Percentiles rank a stretch among this genome's conserved stretches.
Conservation (phyloP, 1,140 invertebrate species). For the Bombus terrestris region DNA sequence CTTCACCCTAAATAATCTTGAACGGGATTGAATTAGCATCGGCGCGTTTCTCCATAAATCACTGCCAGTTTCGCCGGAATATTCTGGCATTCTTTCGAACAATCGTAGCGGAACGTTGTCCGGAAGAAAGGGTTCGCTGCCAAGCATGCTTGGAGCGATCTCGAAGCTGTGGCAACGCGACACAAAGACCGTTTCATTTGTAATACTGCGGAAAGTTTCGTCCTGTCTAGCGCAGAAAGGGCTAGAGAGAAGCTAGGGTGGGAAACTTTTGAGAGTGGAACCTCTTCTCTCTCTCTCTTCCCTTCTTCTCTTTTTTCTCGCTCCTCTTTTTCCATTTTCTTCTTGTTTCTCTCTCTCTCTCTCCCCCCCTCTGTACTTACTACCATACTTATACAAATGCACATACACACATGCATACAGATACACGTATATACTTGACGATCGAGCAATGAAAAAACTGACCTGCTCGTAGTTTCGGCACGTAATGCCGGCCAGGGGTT, state of each 20-base stretch:
- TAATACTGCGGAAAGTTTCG: conserved; percentile 49
- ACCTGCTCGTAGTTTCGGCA: conserved; percentile 55
- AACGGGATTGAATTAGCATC: background rate
- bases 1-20: background rate
- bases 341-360: background rate
- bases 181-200: conserved; percentile 51
- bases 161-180: conserved; percentile 43
- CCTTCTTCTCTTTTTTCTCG: background rate
- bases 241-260: conserved; percentile 8
- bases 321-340: background rate
- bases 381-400: background rate
- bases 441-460: conserved; percentile 52
- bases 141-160: conserved; percentile 54
- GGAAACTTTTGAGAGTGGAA: conserved; percentile 19
- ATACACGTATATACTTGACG: background rate
- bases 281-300: background rate
- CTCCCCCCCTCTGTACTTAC: background rate
- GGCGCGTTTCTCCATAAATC: conserved; percentile 11
- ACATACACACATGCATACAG: background rate
- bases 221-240: conserved; percentile 40
- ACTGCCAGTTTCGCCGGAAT: conserved; percentile 4
- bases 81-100: conserved; percentile 24
- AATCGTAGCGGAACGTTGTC: conserved; percentile 19
- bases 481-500: conserved; percentile 39
- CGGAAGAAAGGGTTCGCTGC: conserved; percentile 42